These are phyloP conservation scores for Psococerastis gibbosa DNA, from an alignment of 2,888 invertebrate species.

Conservation along the genomic window DNA sequence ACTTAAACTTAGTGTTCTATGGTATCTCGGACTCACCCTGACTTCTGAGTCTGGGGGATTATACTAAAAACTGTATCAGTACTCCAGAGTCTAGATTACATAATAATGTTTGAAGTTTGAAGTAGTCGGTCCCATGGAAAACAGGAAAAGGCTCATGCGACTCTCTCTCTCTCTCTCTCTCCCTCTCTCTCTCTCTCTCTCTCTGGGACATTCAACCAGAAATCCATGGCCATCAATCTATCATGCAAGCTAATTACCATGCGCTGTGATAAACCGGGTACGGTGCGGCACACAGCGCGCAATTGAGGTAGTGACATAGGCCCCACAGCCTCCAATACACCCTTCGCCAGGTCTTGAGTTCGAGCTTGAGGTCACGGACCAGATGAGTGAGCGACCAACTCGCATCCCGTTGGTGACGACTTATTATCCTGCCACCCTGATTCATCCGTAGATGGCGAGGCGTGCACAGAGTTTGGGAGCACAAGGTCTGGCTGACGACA, in stretches of 20 bases:
- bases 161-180: too few species aligned
- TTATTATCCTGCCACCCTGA: constrained; percentile 48
- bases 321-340: constrained; percentile 93
- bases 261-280: constrained; percentile 49
- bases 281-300: constrained; percentile 55
- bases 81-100: too few species aligned
- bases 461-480: constrained; percentile 50
- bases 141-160: too few species aligned
- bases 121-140: too few species aligned
- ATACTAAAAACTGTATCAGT: too few species aligned
- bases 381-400: constrained; percentile 68
- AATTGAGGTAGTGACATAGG: constrained; percentile 69
- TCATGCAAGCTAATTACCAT: constrained; percentile 12
- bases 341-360: constrained; percentile 70
- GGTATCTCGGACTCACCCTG: too few species aligned
- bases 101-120: too few species aligned
- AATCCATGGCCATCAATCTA: too few species aligned
- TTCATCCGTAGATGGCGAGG: constrained; percentile 53
- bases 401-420: constrained; percentile 37
- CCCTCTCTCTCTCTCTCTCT: too few species aligned
- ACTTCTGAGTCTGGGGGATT: too few species aligned
- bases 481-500: constrained; percentile 47
- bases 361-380: constrained; percentile 52
- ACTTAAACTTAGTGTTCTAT: too few species aligned
- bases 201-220: constrained; percentile 55